Percentiles rank a stretch among this genome's conserved stretches.
Evolutionary conservation across 2,888 invertebrate genomes (phyloP).

Genomic region (Tetragnatha montana): DNA sequence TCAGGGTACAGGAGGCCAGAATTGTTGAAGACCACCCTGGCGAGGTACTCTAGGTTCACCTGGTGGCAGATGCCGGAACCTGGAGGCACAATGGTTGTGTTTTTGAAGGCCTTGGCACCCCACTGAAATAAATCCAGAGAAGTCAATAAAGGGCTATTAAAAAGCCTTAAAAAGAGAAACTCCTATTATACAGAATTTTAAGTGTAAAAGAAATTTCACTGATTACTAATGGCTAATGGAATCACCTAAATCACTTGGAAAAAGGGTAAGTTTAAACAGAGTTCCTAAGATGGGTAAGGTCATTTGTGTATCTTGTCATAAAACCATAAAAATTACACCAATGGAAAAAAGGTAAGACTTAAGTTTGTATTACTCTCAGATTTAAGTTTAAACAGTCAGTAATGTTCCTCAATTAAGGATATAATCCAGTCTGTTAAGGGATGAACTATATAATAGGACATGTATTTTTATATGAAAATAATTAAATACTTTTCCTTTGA

Average conservation of each 20-base stretch:
- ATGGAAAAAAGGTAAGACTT: too few species aligned
- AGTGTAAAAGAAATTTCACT: too few species aligned
- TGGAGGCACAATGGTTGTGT: conserved; percentile 98
- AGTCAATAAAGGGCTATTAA: background rate
- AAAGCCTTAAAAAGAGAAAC: too few species aligned
- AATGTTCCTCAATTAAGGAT: background rate
- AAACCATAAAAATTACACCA: too few species aligned
- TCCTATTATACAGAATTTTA: too few species aligned
- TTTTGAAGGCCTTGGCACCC: conserved; percentile 96
- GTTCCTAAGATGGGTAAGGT: too few species aligned
- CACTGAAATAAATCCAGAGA: conserved; percentile 81
- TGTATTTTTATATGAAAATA: too few species aligned
- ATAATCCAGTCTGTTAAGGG: background rate
- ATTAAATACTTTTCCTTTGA: background rate
- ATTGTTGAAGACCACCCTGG: conserved; percentile 87
- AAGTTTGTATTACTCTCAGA: too few species aligned
- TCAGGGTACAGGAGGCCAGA: conserved; percentile 86
- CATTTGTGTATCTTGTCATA: too few species aligned
- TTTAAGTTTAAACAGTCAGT: too few species aligned
- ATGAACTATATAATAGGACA: background rate
- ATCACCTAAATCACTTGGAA: background rate
- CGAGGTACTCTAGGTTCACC: conserved; percentile 96
- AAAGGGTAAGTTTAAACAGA: background rate
- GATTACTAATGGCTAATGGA: background rate
- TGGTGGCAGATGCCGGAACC: conserved; percentile 99